Percentiles rank a stretch among this genome's conserved stretches.
These are phyloP conservation scores for Poliocrania exsul DNA, from an alignment of 2,797 vertebrate species.

Conservation along the genomic window DNA sequence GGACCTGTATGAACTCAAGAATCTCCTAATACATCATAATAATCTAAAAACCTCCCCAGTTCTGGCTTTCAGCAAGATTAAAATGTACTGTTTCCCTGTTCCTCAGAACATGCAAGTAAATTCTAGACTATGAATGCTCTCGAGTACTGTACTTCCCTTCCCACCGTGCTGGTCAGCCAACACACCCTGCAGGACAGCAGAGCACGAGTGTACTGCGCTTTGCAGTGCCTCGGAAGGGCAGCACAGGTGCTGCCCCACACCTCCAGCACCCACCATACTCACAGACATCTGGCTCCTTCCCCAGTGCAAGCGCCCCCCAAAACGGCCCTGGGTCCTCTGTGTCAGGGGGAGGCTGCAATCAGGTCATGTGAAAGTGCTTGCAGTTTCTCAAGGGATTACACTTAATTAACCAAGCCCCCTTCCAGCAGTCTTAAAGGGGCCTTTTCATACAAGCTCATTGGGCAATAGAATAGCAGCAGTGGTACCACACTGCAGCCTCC, in stretches of 20 bases:
- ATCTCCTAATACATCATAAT: not conserved
- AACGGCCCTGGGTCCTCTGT: not conserved
- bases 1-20: not conserved
- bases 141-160: not conserved
- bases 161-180: not conserved
- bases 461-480: not conserved
- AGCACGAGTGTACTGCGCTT: rapidly evolving
- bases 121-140: not conserved
- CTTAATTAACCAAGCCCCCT: slow-evolving; percentile 81
- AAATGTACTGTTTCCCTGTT: not conserved
- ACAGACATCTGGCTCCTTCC: slow-evolving; percentile 63
- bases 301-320: not conserved
- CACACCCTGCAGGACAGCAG: rapidly evolving
- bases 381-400: slow-evolving; percentile 89
- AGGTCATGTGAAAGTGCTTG: slow-evolving; percentile 92
- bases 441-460: slow-evolving; percentile 81
- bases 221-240: rapidly evolving
- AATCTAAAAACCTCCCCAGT: not conserved
- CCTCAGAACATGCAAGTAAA: rapidly evolving
- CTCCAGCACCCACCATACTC: slow-evolving; percentile 36
- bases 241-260: not conserved
- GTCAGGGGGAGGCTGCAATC: slow-evolving; percentile 11
- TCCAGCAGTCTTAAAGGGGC: slow-evolving; percentile 77
- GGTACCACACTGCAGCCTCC: not conserved
- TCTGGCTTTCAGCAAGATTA: not conserved